These are phyloP conservation scores for Diarsia mendica DNA, from an alignment of 2,888 invertebrate genomes.

Conservation along the genomic window DNA sequence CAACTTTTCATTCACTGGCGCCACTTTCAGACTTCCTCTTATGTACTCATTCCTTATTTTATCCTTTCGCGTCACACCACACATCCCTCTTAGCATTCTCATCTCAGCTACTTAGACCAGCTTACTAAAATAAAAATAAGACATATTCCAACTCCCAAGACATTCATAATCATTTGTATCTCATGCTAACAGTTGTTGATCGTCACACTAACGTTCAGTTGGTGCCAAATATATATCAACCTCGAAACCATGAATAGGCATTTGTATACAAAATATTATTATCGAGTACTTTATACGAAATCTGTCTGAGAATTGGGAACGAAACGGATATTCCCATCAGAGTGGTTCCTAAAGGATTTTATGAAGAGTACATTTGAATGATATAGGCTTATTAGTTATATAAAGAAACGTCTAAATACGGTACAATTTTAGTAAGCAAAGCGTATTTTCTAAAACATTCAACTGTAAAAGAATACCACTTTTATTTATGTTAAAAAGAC, in stretches of 20 bases:
- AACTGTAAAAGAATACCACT: neutral
- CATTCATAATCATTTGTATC: conserved; percentile 1
- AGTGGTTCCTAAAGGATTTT: neutral
- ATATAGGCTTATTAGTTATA: conserved; percentile 4
- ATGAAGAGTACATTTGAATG: conserved; percentile 8
- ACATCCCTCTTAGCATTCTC: too few species aligned
- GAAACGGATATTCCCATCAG: conserved; percentile 6
- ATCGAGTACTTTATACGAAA: conserved; percentile 20
- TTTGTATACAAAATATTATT: conserved; percentile 38
- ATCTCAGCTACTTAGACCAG: neutral
- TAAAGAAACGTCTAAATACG: neutral
- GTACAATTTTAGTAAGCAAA: neutral
- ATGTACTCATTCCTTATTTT: too few species aligned
- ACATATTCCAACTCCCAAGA: neutral
- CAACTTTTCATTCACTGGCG: too few species aligned
- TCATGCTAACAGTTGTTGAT: conserved; percentile 30
- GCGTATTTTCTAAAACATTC: neutral
- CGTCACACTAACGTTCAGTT: conserved; percentile 13
- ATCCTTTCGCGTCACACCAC: too few species aligned
- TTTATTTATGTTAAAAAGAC: neutral
- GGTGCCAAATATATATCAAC: conserved; percentile 40
- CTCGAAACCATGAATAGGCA: conserved; percentile 36
- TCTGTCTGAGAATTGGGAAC: conserved; percentile 8
- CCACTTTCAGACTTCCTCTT: too few species aligned
- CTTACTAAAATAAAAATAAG: neutral